Evolutionary conservation across 2,888 invertebrate genomes (phyloP).

Genomic region (Morpho achilles): DNA sequence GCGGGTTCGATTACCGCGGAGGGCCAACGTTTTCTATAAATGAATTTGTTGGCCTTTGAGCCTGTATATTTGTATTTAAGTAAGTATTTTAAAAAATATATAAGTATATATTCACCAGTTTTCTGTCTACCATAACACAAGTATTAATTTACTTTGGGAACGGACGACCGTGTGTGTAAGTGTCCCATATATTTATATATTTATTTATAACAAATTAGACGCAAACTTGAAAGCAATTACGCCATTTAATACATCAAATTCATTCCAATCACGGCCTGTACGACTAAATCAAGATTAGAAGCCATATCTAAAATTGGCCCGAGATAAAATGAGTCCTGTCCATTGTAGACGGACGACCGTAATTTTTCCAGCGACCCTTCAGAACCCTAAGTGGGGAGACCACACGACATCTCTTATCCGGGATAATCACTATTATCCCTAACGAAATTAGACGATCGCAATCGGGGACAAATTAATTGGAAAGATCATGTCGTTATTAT

Average conservation of each 20-base stretch:
- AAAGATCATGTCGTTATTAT: background rate
- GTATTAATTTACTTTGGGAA: no score
- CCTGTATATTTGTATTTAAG: no score
- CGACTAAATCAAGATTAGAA: constrained; percentile 23
- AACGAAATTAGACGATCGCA: background rate
- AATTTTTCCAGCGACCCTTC: constrained; percentile 9
- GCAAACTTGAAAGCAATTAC: no score
- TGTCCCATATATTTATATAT: no score
- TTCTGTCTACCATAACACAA: no score
- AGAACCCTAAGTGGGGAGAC: background rate
- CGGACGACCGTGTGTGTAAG: no score
- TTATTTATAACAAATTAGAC: no score
- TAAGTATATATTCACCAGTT: no score
- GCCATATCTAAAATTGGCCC: constrained; percentile 21
- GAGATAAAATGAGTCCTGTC: constrained; percentile 21
- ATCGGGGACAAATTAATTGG: background rate
- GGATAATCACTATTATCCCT: background rate
- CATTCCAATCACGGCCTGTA: constrained; percentile 3
- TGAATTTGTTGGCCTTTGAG: no score
- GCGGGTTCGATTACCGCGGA: no score
- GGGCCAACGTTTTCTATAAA: no score
- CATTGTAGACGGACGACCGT: constrained; percentile 1
- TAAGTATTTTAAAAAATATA: no score
- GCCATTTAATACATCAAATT: background rate
- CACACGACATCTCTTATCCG: background rate